phyloP scores from a whole-genome alignment of 2,888 invertebrate genomes.

The Thereva nobilitata region DNA sequence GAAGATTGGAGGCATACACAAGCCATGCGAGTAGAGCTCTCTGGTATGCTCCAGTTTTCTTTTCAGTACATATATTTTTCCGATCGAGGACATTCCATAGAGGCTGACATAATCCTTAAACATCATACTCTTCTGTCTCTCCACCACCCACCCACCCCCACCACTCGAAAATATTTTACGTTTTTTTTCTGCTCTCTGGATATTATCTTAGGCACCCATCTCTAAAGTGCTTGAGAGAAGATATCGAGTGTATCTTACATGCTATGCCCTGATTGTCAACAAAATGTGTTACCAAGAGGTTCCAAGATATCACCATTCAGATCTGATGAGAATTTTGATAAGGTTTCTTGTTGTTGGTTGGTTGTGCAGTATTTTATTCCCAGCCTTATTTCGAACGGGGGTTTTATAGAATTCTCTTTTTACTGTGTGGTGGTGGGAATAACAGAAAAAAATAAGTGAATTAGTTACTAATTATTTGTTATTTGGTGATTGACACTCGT shows the following conservation, averaged over 20 bases:
- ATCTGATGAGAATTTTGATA: constrained; percentile 34
- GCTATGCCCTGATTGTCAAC: constrained; percentile 31
- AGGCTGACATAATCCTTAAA: constrained; percentile 7
- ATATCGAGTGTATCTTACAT: constrained; percentile 27
- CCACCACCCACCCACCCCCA: too few relatives aligned
- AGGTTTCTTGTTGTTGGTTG: neutral
- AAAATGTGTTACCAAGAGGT: constrained; percentile 23
- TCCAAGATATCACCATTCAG: constrained; percentile 30
- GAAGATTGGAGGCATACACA: constrained; percentile 7
- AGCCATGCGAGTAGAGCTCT: too few relatives aligned
- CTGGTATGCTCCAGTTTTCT: neutral
- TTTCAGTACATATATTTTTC: constrained; percentile 30
- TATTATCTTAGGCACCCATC: constrained; percentile 19
- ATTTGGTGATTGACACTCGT: too few relatives aligned
- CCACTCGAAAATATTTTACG: too few relatives aligned
- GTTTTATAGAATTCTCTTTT: too few relatives aligned
- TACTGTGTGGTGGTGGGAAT: too few relatives aligned
- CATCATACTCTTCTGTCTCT: constrained; percentile 4
- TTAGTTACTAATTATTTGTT: too few relatives aligned
- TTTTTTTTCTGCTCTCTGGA: neutral
- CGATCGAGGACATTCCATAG: constrained; percentile 27
- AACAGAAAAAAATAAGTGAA: too few relatives aligned
- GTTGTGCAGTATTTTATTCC: too few relatives aligned
- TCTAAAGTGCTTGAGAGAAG: neutral
- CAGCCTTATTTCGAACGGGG: neutral